Conservation (phyloP, 2,113 vertebrate genomes). For the Orcinus orca region DNA sequence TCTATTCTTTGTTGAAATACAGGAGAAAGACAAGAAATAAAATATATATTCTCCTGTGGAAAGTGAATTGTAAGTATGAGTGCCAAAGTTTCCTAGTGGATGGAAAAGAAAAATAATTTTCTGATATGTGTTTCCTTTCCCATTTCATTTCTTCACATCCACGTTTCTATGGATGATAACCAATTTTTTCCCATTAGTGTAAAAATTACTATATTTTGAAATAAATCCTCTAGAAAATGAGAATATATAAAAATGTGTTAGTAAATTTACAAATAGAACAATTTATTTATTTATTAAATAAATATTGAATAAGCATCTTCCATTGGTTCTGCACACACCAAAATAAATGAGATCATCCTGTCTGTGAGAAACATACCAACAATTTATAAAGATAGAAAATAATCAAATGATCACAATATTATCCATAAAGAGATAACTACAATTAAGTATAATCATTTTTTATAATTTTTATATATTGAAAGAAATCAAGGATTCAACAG, state of each 20-base stretch:
- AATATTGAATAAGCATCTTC: background rate
- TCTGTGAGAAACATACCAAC: background rate
- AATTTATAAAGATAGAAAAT: background rate
- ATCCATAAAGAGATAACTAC: background rate
- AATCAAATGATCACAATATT: background rate
- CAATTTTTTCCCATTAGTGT: background rate
- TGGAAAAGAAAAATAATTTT: conserved; percentile 28
- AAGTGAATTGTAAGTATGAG: background rate
- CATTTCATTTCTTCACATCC: background rate
- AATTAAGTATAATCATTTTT: background rate
- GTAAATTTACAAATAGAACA: background rate
- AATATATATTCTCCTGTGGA: background rate
- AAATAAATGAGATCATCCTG: background rate
- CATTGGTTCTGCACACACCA: background rate
- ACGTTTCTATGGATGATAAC: background rate
- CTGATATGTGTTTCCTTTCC: background rate
- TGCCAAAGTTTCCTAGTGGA: background rate
- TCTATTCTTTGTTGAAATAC: background rate
- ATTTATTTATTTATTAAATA: background rate
- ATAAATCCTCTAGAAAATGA: conserved; percentile 16
- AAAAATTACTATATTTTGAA: conserved; percentile 6
- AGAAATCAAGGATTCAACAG: background rate
- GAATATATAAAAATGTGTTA: background rate
- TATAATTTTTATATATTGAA: background rate
- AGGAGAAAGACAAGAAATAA: background rate